Evolutionary conservation across 64 coral and sea anemone species (phyloP).

Genomic region (Pocillopora damicornis): DNA sequence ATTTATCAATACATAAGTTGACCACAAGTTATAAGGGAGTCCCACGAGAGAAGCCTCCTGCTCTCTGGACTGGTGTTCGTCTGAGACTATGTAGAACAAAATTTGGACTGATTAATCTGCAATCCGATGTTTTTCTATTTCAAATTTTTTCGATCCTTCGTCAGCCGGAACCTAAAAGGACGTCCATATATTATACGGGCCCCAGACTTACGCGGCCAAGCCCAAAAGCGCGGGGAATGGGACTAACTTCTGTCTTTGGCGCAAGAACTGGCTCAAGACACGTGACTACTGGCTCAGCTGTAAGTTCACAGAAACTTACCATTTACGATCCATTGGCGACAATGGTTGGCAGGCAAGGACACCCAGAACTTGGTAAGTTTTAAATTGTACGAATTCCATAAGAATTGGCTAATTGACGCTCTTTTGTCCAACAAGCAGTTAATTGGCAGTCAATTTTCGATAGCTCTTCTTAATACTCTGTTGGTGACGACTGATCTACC

Average conservation of each 20-base stretch:
- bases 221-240: neutral
- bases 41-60: too few species aligned
- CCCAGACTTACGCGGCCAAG: constrained; percentile 34
- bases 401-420: too few species aligned
- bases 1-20: too few species aligned
- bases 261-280: neutral
- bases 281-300: neutral
- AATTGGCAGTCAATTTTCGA: too few species aligned
- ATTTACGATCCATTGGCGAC: constrained; percentile 36
- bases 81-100: too few species aligned
- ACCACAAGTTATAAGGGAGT: too few species aligned
- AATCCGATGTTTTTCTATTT: neutral
- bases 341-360: constrained; percentile 52
- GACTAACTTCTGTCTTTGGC: neutral
- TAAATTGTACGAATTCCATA: neutral
- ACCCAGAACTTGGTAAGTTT: neutral
- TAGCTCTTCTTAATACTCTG: too few species aligned
- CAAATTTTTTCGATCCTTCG: neutral
- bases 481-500: too few species aligned
- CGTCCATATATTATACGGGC: constrained; percentile 82
- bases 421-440: too few species aligned
- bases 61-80: too few species aligned
- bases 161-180: constrained; percentile 36
- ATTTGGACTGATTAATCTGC: neutral
- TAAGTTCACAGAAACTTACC: neutral